These are phyloP conservation scores for Pterocles gutturalis DNA, from an alignment of 2,113 vertebrate species.

Conservation along the genomic window DNA sequence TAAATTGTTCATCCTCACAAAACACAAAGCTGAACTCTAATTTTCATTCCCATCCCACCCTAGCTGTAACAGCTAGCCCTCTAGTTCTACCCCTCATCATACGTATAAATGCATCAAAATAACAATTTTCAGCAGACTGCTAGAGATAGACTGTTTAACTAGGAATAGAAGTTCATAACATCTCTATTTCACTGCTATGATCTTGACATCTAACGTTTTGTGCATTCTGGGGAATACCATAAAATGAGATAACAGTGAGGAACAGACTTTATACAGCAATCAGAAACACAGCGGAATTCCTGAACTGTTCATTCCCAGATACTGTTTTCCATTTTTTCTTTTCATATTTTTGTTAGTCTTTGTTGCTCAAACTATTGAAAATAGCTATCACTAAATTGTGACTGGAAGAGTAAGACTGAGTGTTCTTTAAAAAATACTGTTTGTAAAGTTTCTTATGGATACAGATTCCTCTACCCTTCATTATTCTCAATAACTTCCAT, in stretches of 20 bases:
- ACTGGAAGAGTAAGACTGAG: background rate
- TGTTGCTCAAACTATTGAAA: background rate
- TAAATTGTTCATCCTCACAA: conserved; percentile 24
- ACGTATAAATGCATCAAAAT: conserved; percentile 55
- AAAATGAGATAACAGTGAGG: background rate
- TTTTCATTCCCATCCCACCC: conserved; percentile 30
- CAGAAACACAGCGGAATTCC: background rate
- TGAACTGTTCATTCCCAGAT: background rate
- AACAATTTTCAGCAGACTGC: conserved; percentile 50
- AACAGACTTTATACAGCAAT: background rate
- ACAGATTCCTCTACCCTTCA: background rate
- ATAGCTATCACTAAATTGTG: background rate
- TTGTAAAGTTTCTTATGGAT: background rate
- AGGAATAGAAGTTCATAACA: conserved; percentile 29
- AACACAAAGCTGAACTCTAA: conserved; percentile 20
- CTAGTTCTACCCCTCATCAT: background rate
- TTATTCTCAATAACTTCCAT: background rate
- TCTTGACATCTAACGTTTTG: background rate
- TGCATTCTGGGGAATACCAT: conserved; percentile 9
- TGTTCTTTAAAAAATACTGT: background rate
- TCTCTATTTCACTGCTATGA: conserved; percentile 33
- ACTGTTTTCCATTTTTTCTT: background rate
- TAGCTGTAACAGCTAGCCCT: background rate
- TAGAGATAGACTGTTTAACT: conserved; percentile 38
- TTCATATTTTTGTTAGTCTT: background rate